Evolutionary conservation across 2,113 vertebrate species (phyloP).

Genomic region (Meles meles): DNA sequence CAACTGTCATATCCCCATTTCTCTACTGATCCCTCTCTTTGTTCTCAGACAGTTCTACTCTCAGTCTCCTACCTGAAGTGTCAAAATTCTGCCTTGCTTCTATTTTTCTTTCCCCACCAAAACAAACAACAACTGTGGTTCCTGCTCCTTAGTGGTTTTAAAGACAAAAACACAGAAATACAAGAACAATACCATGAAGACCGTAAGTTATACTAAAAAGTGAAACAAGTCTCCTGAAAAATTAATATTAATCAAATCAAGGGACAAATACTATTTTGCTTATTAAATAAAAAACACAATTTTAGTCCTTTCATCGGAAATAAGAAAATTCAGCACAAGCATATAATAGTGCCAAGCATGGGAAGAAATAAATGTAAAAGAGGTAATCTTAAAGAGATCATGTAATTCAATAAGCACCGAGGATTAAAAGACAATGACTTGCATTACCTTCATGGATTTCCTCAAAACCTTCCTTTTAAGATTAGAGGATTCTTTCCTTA

Average conservation of each 20-base stretch:
- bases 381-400: neutral
- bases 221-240: neutral
- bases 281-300: slow-evolving; percentile 18
- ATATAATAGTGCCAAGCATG: neutral
- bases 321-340: slow-evolving; percentile 7
- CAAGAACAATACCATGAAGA: neutral
- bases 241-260: neutral
- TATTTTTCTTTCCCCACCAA: neutral
- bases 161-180: neutral
- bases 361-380: neutral
- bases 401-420: neutral
- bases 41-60: neutral
- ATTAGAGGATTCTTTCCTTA: neutral
- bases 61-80: neutral
- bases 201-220: neutral
- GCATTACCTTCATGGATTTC: neutral
- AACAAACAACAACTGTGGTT: neutral
- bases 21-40: neutral
- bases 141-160: neutral
- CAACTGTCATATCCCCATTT: neutral
- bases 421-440: neutral
- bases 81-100: neutral
- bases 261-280: neutral
- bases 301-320: neutral
- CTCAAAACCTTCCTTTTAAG: neutral